Percentiles rank a stretch among this genome's conserved stretches.
These are phyloP conservation scores for Noctua comes DNA, from an alignment of 2,888 invertebrate genomes.

Conservation along the genomic window DNA sequence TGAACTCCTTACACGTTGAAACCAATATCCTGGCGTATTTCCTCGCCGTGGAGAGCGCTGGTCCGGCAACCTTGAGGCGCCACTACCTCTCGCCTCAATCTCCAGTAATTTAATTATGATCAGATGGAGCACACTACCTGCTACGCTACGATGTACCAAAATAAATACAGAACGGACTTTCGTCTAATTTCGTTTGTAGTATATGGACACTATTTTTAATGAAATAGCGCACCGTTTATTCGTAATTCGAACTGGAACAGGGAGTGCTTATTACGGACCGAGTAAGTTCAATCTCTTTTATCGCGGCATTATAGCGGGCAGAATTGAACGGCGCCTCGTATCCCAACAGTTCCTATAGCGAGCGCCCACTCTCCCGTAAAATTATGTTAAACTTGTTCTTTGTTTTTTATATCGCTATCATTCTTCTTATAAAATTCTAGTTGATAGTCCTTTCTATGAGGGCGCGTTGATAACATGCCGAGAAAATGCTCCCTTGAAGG, in stretches of 20 bases:
- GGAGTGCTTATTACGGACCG: constrained; percentile 84
- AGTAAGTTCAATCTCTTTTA: constrained; percentile 89
- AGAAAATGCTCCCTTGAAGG: constrained; percentile 46
- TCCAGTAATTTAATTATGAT: constrained; percentile 47
- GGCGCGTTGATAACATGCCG: constrained; percentile 65
- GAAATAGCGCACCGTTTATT: constrained; percentile 74
- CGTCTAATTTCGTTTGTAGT: constrained; percentile 64
- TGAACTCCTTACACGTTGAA: constrained; percentile 76
- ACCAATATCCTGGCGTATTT: constrained; percentile 80
- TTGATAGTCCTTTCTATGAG: constrained; percentile 69
- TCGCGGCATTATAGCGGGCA: constrained; percentile 84
- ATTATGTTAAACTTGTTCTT: constrained; percentile 86
- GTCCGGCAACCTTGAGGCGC: constrained; percentile 60
- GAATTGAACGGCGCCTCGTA: constrained; percentile 83
- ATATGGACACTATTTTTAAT: constrained; percentile 71
- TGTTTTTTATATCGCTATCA: constrained; percentile 80
- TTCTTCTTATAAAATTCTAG: constrained; percentile 74
- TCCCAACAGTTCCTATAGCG: constrained; percentile 78
- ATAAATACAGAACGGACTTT: constrained; percentile 29
- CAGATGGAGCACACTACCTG: constrained; percentile 5
- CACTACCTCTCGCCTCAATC: constrained; percentile 22
- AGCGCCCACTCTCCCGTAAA: constrained; percentile 84
- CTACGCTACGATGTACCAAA: constrained; percentile 5
- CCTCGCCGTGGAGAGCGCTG: constrained; percentile 62
- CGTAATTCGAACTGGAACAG: constrained; percentile 75